These are phyloP conservation scores for Glyphotaelius pellucidus DNA, from an alignment of 2,888 invertebrate genomes.

Conservation along the genomic window DNA sequence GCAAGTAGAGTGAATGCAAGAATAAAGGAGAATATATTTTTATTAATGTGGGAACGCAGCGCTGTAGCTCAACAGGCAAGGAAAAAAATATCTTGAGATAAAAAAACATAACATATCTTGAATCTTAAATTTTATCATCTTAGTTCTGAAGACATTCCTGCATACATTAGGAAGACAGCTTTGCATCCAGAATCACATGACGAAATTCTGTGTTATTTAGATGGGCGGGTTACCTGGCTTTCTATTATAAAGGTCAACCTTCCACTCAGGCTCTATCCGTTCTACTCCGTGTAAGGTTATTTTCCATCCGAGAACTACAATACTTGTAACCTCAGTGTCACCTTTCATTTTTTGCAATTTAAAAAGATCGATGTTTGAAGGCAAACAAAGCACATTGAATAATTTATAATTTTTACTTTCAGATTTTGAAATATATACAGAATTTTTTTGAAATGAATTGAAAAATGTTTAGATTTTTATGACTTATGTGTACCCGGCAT, in stretches of 20 bases:
- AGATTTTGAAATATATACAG: too few relatives aligned
- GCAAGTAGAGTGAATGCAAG: too few relatives aligned
- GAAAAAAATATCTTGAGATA: too few relatives aligned
- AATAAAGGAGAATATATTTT: too few relatives aligned
- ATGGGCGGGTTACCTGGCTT: constrained; percentile 12
- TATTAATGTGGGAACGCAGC: too few relatives aligned
- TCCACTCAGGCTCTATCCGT: neutral
- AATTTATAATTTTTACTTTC: too few relatives aligned
- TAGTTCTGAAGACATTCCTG: constrained; percentile 18
- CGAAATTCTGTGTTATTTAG: constrained; percentile 5
- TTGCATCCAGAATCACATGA: constrained; percentile 24
- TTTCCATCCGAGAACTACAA: neutral
- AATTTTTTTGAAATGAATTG: too few relatives aligned
- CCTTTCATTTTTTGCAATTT: neutral
- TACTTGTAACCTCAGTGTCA: neutral
- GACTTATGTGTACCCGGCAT: too few relatives aligned
- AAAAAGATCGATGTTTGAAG: neutral
- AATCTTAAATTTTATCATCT: neutral
- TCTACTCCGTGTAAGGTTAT: neutral
- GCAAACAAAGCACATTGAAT: neutral
- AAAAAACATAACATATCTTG: neutral
- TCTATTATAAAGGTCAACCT: constrained; percentile 34
- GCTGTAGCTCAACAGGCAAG: too few relatives aligned
- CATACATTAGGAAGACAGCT: constrained; percentile 16
- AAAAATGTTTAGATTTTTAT: too few relatives aligned